Evolutionary conservation across 2,888 invertebrate species (phyloP).

Genomic region (Hemistola chrysoprasaria): DNA sequence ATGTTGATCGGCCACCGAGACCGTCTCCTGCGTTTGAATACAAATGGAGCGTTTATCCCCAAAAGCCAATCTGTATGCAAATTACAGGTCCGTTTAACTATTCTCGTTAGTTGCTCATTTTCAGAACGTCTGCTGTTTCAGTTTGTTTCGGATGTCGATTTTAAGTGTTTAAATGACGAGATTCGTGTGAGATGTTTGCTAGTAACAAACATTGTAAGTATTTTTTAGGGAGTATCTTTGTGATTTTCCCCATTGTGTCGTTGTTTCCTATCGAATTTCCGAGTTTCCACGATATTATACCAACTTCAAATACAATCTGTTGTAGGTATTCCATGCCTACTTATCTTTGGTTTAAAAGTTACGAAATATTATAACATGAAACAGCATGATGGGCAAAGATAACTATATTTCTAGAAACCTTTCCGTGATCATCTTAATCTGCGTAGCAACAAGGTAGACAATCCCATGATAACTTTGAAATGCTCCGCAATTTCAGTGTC

Average conservation of each 20-base stretch:
- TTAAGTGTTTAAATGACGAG: slow-evolving; percentile 12
- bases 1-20: slow-evolving; percentile 71
- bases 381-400: no score
- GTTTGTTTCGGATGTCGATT: slow-evolving; percentile 35
- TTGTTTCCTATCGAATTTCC: no score
- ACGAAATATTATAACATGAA: no score
- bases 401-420: no score
- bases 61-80: slow-evolving; percentile 81
- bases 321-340: no score
- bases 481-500: slow-evolving; percentile 45
- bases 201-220: no score
- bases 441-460: slow-evolving; percentile 10
- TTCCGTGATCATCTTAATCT: slow-evolving; percentile 6
- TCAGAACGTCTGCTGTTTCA: slow-evolving; percentile 71
- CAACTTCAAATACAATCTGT: no score
- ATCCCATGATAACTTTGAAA: slow-evolving; percentile 27
- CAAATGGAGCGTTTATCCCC: slow-evolving; percentile 81
- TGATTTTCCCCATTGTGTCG: no score
- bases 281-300: no score
- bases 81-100: slow-evolving; percentile 78
- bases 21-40: slow-evolving; percentile 75
- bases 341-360: no score
- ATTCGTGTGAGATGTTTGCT: slow-evolving; percentile 1
- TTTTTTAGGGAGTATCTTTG: no score
- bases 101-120: slow-evolving; percentile 82